Conservation (phyloP, 2,797 vertebrate genomes). For the Sebastes flavidus region DNA sequence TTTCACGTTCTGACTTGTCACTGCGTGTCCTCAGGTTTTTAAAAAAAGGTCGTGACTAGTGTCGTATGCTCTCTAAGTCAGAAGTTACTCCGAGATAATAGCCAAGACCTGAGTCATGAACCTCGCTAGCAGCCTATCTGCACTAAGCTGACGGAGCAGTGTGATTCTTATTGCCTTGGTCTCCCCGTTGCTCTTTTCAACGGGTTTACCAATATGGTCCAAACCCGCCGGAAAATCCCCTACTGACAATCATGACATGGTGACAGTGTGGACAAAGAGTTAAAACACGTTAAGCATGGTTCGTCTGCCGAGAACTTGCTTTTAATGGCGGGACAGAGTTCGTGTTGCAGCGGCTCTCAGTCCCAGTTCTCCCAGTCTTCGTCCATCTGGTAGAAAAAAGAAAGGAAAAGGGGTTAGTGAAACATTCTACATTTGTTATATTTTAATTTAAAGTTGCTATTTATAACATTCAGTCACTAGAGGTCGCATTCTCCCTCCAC, state of each 20-base stretch:
- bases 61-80: conserved; percentile 39
- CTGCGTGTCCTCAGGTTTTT: conserved; percentile 25
- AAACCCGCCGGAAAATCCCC: conserved; percentile 53
- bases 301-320: conserved; percentile 73
- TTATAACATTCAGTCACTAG: no score
- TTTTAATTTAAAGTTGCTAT: neutral
- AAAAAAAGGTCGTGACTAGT: conserved; percentile 9
- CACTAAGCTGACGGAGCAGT: conserved; percentile 48
- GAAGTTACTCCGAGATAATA: conserved; percentile 49
- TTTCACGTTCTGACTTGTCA: conserved; percentile 39
- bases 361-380: conserved; percentile 99
- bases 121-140: conserved; percentile 34
- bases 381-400: conserved; percentile 85
- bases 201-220: conserved; percentile 62
- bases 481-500: no score
- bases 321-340: conserved; percentile 55
- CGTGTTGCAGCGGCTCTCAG: conserved; percentile 67
- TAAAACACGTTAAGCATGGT: conserved; percentile 80
- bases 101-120: conserved; percentile 35
- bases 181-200: conserved; percentile 47
- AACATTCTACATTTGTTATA: neutral
- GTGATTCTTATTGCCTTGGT: conserved; percentile 61
- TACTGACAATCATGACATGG: conserved; percentile 74
- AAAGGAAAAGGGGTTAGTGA: neutral
- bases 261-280: conserved; percentile 80